These are phyloP conservation scores for Cryptomyrus ogoouensis DNA, from an alignment of 2,113 vertebrate genomes.

Conservation along the genomic window DNA sequence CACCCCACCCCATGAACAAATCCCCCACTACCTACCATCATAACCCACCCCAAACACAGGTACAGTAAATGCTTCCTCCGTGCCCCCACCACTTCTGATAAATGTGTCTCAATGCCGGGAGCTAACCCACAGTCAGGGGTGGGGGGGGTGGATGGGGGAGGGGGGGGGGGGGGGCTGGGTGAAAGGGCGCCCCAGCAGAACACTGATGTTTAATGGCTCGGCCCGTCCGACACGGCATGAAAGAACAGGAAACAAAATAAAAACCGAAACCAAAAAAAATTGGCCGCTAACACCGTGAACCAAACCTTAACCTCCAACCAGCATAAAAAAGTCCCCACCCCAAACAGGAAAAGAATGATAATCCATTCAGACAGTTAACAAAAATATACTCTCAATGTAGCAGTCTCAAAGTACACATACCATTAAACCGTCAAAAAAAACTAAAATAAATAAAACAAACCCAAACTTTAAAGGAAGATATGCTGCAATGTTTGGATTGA, in stretches of 20 bases:
- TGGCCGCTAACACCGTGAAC: slow-evolving; percentile 15
- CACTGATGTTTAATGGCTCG: slow-evolving; percentile 43
- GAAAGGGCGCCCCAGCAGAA: neutral
- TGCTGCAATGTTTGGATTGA: slow-evolving; percentile 28
- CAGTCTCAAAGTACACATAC: slow-evolving; percentile 63
- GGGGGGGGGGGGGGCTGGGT: slow-evolving; percentile 4
- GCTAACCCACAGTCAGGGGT: neutral
- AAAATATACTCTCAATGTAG: slow-evolving; percentile 78
- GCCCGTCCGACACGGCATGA: slow-evolving; percentile 22
- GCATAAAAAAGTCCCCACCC: slow-evolving; percentile 17
- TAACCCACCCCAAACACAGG: neutral
- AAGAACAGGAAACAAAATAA: slow-evolving; percentile 25
- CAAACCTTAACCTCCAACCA: neutral
- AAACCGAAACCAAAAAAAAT: slow-evolving; percentile 6
- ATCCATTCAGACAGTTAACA: slow-evolving; percentile 51
- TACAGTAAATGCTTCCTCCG: slow-evolving; percentile 7
- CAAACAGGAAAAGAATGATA: neutral
- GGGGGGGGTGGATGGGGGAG: neutral
- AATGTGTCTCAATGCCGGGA: neutral
- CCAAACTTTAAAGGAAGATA: slow-evolving; percentile 28
- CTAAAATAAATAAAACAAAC: slow-evolving; percentile 46
- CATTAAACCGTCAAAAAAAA: slow-evolving; percentile 60
- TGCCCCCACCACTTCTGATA: neutral
- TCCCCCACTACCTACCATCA: neutral
- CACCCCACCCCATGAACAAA: neutral